Base-by-base conservation (phyloP, 2,797 vertebrate genomes). In the Rhabdophis nuchalis region DNA sequence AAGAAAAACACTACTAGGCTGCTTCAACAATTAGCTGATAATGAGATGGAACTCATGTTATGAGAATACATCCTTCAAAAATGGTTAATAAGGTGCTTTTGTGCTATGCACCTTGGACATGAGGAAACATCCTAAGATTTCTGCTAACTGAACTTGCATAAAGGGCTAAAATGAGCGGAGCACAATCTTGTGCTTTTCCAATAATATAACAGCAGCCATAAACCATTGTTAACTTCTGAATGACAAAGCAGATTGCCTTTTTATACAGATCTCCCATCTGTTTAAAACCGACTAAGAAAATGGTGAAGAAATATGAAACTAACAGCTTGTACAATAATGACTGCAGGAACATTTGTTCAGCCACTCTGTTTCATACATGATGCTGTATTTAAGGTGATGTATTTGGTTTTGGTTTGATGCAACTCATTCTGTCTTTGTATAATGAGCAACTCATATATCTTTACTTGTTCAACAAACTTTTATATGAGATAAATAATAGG, bases 241-340 rank as follows among this genome's bases (percentile, higher is more conserved):
- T 61, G 46, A 58, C 2, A 89, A 46, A 54, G 82, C 53, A 89
- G 89, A 93, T n/a, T 23, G 2, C 52, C 20, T 86, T 85, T 91
- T 82, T 72, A 77, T 89, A 23, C 23, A 57, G 25, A 82, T 56
- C 29, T 92, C 77, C 64, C 36, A 60, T 1, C 6, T 12, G 87
- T 88, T 77, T 46, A 92, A 7, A 27, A 85, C 92, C 88, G 1
- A 77, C 0, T n/a, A 89, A 54, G 23, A 8, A 89, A 88, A 94
- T 68, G 87, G 85, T 89, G 91, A 93, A 94, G 32, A 16, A 91
- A 90, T 46, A 87, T 52, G 0, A 89, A 72, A 93, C 91, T 16
- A 82, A 85, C 52, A 90, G 57, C n/a, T 90, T 46, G 29, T 46
- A n/a, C 11, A 41, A 54, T 29, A 50, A 90, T 23, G 16, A 5